Base-by-base conservation (phyloP, 2,888 invertebrate species). In the Opisthograptis luteolata region DNA sequence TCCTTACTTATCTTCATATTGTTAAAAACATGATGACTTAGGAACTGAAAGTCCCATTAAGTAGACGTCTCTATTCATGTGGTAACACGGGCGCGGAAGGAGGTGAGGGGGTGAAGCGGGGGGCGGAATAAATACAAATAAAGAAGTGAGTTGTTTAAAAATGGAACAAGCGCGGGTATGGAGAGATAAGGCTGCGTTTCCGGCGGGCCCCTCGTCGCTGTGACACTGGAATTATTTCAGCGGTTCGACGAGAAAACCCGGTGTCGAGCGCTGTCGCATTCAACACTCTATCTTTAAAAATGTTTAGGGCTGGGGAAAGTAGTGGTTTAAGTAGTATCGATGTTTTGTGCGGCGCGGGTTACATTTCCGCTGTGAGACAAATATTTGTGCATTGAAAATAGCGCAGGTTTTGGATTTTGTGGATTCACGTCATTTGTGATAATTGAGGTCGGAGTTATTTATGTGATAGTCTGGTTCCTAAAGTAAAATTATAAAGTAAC, bases 81-180 rank as follows among this genome's bases (percentile, higher is more conserved):
- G 85, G 83, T 81, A 84, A 84, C 81, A 72, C 70, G 73, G 74
- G 70, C 70, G 70, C 71, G 79, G 76, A 76, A 75, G 74, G 72
- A 70, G 74, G 73, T 48, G 60, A 55, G 64, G 61, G 57, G 50
- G 70, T 60, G 60, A 55, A 52, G 61, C 63, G 68, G 73, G 69
- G 69, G 64, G 67, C 58, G 77, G 77, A 71, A 80, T 84, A 81
- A 83, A 84, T 81, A 86, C 83, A 89, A 89, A 88, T 87, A 90
- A 89, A 87, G 85, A 87, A 84, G 83, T 69, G 88, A 88, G 81
- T 90, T 90, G 88, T 90, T 90, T 90, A 90, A 90, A 90, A 90
- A 87, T 84, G 84, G 84, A 82, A 87, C 85, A 87, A 90, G 87
- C 87, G 86, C 50, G 84, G 87, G 88, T 85, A 82, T 69, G 78